These are phyloP conservation scores for Ursus arctos DNA, from an alignment of 2,113 vertebrate genomes.

Conservation along the genomic window DNA sequence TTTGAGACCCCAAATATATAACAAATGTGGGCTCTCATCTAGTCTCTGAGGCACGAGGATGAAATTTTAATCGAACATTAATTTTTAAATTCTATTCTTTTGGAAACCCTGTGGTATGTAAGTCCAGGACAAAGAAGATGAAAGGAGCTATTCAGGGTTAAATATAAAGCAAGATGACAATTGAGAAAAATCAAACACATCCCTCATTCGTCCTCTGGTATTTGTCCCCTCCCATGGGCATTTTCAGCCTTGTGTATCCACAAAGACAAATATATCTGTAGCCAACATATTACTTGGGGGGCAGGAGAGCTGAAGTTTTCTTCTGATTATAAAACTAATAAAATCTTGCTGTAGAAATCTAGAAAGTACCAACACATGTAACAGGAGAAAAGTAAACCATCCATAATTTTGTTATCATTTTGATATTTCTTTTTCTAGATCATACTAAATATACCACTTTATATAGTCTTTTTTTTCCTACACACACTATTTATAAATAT, in stretches of 20 bases:
- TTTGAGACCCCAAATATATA: not conserved
- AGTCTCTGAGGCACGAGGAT: not conserved
- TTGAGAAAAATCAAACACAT: not conserved
- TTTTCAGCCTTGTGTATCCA: not conserved
- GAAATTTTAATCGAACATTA: not conserved
- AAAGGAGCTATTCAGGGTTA: not conserved
- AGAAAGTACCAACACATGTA: not conserved
- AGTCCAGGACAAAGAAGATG: not conserved
- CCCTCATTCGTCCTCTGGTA: not conserved
- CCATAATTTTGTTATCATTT: not conserved
- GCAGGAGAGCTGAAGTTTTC: not conserved
- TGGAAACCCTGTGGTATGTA: not conserved
- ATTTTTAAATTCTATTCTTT: slow-evolving; percentile 19
- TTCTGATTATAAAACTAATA: slow-evolving; percentile 10
- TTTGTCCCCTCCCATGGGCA: not conserved
- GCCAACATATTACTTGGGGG: not conserved
- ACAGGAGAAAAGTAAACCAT: not conserved
- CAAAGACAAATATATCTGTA: not conserved
- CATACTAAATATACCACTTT: not conserved
- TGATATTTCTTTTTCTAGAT: not conserved
- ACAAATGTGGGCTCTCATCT: not conserved
- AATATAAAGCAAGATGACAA: not conserved
- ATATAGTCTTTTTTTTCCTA: not conserved
- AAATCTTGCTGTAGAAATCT: slow-evolving; percentile 32
- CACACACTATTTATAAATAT: not conserved